These are phyloP conservation scores for Bombus difficillimus DNA, from an alignment of 1,140 invertebrate species.

Conservation along the genomic window DNA sequence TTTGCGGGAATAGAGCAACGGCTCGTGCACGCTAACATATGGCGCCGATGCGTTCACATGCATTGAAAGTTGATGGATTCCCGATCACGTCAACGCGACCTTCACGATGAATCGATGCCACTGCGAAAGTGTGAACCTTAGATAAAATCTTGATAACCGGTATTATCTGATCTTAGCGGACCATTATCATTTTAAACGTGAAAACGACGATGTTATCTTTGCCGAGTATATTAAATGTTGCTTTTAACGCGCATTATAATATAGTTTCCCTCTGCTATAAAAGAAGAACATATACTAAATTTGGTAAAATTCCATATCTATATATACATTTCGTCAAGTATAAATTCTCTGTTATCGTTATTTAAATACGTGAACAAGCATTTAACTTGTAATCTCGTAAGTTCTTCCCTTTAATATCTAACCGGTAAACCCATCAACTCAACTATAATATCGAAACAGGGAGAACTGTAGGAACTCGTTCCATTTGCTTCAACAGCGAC, in stretches of 20 bases:
- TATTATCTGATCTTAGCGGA: not conserved
- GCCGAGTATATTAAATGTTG: not conserved
- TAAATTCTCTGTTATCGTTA: not conserved
- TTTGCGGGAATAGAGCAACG: slow-evolving; percentile 70
- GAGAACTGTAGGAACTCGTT: not conserved
- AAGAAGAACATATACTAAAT: too few species aligned
- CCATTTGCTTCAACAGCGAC: not conserved
- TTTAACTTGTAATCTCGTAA: not conserved
- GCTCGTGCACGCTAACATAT: slow-evolving; percentile 71
- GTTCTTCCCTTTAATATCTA: not conserved
- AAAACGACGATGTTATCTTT: not conserved
- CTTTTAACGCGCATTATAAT: not conserved
- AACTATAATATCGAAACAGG: not conserved
- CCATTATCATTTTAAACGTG: not conserved
- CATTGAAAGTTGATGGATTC: slow-evolving; percentile 55
- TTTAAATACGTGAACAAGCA: not conserved
- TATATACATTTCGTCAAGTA: too few species aligned
- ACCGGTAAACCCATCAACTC: not conserved
- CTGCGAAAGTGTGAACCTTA: slow-evolving; percentile 9
- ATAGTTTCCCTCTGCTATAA: too few species aligned
- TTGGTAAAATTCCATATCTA: too few species aligned
- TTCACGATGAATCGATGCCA: slow-evolving; percentile 35
- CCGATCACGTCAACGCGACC: slow-evolving; percentile 39
- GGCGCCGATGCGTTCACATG: slow-evolving; percentile 54
- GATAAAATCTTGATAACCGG: not conserved